A percentile compares a stretch with the other conserved stretches of the same genome.
Conservation (phyloP, 1,140 invertebrate species). For the Orchesella cincta region DNA sequence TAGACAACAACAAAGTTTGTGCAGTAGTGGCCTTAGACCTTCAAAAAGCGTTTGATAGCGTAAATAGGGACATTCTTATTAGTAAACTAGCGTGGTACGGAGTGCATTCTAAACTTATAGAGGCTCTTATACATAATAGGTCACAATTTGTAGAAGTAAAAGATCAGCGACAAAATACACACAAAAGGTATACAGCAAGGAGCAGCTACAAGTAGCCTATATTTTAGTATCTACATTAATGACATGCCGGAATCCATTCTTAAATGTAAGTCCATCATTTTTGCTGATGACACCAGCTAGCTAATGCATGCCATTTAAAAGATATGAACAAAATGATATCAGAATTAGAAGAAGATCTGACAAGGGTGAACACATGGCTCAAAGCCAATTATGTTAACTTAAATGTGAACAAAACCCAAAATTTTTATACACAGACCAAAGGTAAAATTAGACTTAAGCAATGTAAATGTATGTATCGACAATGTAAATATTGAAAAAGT, state of each 20-base stretch:
- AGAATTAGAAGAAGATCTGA: neutral
- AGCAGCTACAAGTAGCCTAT: neutral
- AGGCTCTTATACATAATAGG: slow-evolving; percentile 25
- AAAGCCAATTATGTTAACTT: neutral
- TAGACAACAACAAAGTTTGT: slow-evolving; percentile 53
- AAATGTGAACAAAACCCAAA: neutral
- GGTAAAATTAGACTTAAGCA: neutral
- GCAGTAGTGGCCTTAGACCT: slow-evolving; percentile 55
- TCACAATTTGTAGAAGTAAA: slow-evolving; percentile 15
- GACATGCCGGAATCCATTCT: neutral
- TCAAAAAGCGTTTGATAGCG: slow-evolving; percentile 56
- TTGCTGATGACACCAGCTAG: neutral
- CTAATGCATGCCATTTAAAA: neutral
- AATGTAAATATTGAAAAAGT: neutral
- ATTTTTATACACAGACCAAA: too few relatives aligned
- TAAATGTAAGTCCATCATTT: neutral
- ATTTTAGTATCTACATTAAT: neutral
- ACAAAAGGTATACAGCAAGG: neutral
- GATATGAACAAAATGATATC: neutral
- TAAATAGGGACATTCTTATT: slow-evolving; percentile 55
- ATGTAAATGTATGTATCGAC: neutral
- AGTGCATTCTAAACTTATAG: slow-evolving; percentile 11
- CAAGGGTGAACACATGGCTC: neutral
- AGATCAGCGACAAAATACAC: neutral
- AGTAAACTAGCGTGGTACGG: slow-evolving; percentile 51